Evolutionary conservation across 2,113 vertebrate species (phyloP), one percentile per base, ranked within the genome.

Genomic region (Hiodon alosoides): DNA sequence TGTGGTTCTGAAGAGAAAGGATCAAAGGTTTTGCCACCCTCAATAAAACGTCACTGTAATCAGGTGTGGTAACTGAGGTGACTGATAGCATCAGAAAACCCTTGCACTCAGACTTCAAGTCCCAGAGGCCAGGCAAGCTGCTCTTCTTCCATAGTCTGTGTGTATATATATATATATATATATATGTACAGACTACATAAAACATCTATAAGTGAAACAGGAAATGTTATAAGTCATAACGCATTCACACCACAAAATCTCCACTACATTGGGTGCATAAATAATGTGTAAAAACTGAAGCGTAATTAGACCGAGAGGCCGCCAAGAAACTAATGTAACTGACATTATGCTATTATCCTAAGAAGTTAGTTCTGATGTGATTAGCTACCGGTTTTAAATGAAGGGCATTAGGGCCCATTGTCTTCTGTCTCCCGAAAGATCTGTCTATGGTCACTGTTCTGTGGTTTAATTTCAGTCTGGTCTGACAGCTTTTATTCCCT

Each of bases 341-440:
- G 85, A 86, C 71, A 70, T 55, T 51, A 48, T 61, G 70, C 84
- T 81, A 78, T 82, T 84, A 74, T 79, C 80, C 73, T 85, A 60
- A 55, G 80, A 82, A 79, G 81, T 83, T 85, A 79, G 79, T 77
- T 84, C 79, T 84, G 83, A 89, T 85, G 83, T 87, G 85, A 89
- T 90, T 89, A 87, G 87, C 81, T 84, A 81, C 84, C 83, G 79
- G 76, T 82, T 87, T 86, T 81, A 83, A 88, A 84, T 78, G 14
- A 64, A 80, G 81, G 84, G 85, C 86, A 84, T 83, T 81, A 75
- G 82, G 79, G 83, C 79, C 76, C 76, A 85, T 86, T 89, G 87
- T 86, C 85, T 79, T 83, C 52, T 60, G 73, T 82, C 72, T 84
- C 83, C 81, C 80, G 71, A 78, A 81, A 78, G 79, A 83, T 86